phyloP scores from a whole-genome alignment of 2,113 vertebrate species.

The Patagioenas fasciata region DNA sequence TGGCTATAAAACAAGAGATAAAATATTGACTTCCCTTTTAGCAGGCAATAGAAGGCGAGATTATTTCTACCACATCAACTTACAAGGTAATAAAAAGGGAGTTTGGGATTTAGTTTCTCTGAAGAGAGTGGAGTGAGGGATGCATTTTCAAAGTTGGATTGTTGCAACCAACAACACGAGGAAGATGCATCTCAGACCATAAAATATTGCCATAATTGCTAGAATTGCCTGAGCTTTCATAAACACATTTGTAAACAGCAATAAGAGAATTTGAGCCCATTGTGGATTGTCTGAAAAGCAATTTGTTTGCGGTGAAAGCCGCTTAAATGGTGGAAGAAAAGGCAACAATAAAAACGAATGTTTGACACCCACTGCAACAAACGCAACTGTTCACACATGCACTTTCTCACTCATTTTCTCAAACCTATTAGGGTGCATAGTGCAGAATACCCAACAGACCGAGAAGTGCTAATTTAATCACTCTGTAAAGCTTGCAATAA shows the following conservation, averaged over 20 bases:
- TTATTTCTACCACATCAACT: constrained; percentile 51
- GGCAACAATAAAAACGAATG: constrained; percentile 38
- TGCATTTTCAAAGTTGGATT: not conserved
- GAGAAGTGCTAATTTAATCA: not conserved
- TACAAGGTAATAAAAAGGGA: constrained; percentile 44
- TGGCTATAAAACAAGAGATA: constrained; percentile 58
- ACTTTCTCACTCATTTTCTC: constrained; percentile 20
- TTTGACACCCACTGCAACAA: constrained; percentile 35
- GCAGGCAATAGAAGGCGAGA: constrained; percentile 40
- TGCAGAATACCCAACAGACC: not conserved
- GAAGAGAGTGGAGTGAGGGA: constrained; percentile 17
- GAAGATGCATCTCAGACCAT: constrained; percentile 63
- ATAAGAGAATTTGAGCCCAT: constrained; percentile 64
- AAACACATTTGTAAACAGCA: constrained; percentile 74
- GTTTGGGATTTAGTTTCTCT: constrained; percentile 41
- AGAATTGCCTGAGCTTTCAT: constrained; percentile 67
- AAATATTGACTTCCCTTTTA: constrained; percentile 63
- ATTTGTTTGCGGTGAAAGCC: constrained; percentile 54
- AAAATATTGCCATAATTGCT: constrained; percentile 62
- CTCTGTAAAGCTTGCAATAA: not conserved
- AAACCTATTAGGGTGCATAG: not conserved
- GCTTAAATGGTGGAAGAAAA: constrained; percentile 26
- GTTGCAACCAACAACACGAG: constrained; percentile 2
- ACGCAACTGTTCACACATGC: not conserved
- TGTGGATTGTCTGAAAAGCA: constrained; percentile 62